Evolutionary conservation across 2,797 vertebrate genomes (phyloP), one percentile per base, ranked within the genome.

Genomic region (Argentina silus): DNA sequence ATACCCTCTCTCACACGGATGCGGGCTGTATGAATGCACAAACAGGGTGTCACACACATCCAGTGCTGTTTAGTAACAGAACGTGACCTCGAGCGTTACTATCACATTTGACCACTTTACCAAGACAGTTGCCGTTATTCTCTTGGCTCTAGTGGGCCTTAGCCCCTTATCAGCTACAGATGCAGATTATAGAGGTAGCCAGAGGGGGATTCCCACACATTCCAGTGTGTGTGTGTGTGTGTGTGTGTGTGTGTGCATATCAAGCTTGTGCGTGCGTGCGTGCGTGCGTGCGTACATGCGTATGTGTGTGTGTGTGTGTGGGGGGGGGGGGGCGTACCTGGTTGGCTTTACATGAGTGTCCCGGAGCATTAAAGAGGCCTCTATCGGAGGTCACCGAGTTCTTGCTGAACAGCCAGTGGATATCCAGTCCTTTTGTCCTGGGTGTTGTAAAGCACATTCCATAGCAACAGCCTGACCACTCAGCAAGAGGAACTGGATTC

Each of bases 151-250:
- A 81, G 83, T 89, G 89, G 83, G 85, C 81, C 85, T 90, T 88
- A 88, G 89, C 89, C 87, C 83, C 84, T 89, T 80, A 90, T 81
- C 84, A 90, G 83, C 83, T 85, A 86, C 81, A 87, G 85, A 89
- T 86, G 85, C 88, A 91, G 89, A 87, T 92, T 90, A 85, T 85
- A 87, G 85, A 90, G 86, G 89, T 90, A 90, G 90, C 88, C 86
- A 86, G 86, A 87, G 88, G 88, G 88, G 88, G 85, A 91, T 89
- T 91, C 89, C 88, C 89, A 90, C 89, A 90, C 90, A 90, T 90
- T 92, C 87, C 90, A 60, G 19, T 50, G 21, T 48, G 12, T 88
- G 73, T 74, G 78, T 80, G 65, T 45, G 74, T 68, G 85, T 59
- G 67, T 72, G 82, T 80, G 79, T 78, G 77, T 61, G 73, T 64